Evolutionary conservation across 2,113 vertebrate genomes (phyloP), one percentile per base, ranked within the genome.

Genomic region (Capra hircus): DNA sequence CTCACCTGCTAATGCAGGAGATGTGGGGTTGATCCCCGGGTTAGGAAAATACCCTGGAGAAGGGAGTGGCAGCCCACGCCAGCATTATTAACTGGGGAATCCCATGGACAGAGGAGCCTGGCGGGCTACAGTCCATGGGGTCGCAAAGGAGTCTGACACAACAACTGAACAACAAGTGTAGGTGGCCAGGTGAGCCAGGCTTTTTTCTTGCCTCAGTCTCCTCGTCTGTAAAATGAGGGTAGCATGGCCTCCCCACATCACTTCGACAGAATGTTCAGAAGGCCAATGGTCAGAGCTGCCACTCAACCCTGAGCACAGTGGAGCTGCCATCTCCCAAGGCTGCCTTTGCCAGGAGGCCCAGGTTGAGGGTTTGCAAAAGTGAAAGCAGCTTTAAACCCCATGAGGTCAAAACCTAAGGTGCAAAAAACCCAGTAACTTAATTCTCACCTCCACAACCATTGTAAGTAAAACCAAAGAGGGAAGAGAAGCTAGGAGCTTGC

Each of bases 371-470:
- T 94, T 78, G 71, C 91, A 94, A 97, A 98, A 98, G 28, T 95
- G 98, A 98, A 99, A 99, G 97, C 88, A 88, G 98, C 97, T 98
- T 98, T 95, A 97, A 97, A 91, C 53, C 28, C 96, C 74, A 62
- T 88, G 83, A 95, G 90, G 97, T 87, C 59, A 97, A 93, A 80
- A 45, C 13, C 30, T 43, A 71, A 94, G 52, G 96, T 89, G 55
- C 91, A 91, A 90, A 95, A 96, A 83, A 74, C 40, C 5, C 59
- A 59, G 14, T 96, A 96, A 96, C 52, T 96, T 53, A 74, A 97
- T 96, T 95, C 95, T 98, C 90, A 98, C 84, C 59, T 98, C 53
- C 33, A 88, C 81, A 94, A 81, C 9, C 11, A 91, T 59, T 89
- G 50, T 78, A 97, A 98, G 94, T 64, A 96, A 95, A 98, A 95